Base-by-base conservation (phyloP, 2,113 vertebrate genomes). In the Mustela nigripes region DNA sequence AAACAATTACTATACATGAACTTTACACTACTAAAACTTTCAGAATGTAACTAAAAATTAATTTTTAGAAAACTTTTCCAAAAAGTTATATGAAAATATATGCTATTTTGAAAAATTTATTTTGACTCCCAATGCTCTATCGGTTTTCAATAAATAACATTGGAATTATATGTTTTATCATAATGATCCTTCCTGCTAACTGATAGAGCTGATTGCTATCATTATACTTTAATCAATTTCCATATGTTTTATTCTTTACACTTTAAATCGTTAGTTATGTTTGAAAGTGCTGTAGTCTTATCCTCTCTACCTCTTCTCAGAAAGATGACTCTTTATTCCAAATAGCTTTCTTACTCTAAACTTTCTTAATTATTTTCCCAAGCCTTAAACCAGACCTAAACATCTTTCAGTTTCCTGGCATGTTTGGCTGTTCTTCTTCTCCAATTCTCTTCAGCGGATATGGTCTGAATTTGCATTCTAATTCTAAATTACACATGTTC, bases 1-100 rank as follows among this genome's bases (percentile, higher is more conserved):
- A 94, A 89, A 65, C 63, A 85, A 79, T 85, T 94, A 53, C 36
- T 85, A 12, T 87, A 56, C 87, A 71, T 87, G 50, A 62, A 91
- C 9, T 85, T 87, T 24, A 24, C 58, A 84, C 80, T 95, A 76
- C 45, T 97, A 78, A 98, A 91, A 73, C 1, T 93, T 92, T 83
- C 22, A 87, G 42, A 50, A 65, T 73, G 2, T 81, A 82, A 84
- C 85, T 65, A 95, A 95, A 97, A 97, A 94, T 62, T 60, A 62
- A 60, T 58, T 95, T 73, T 53, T 80, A 81, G 36, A 90, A 45
- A 88, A 80, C 0, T 80, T 86, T 91, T 28, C 11, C 78, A 82
- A 85, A 62, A 81, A 58, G 5, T 62, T 93, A 89, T 7, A 7
- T 73, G 42, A 84, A 93, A 88, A 62, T 65, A 16, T 19, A 76